phyloP scores from a whole-genome alignment of 2,888 invertebrate species.

The Torymus auratus region DNA sequence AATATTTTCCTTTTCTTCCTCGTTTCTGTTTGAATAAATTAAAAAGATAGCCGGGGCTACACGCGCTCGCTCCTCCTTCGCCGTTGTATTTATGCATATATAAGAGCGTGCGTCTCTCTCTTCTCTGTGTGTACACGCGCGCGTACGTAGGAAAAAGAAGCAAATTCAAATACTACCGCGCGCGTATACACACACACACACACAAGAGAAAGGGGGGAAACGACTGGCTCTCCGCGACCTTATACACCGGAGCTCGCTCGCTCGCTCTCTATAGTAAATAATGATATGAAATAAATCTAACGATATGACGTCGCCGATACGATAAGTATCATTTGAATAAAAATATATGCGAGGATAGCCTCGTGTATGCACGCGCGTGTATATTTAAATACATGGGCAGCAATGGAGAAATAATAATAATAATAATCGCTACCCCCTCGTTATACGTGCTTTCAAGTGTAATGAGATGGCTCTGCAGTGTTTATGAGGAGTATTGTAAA shows the following conservation, averaged over 20 bases:
- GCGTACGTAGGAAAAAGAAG: slow-evolving; percentile 38
- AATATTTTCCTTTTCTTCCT: slow-evolving; percentile 49
- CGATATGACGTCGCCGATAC: slow-evolving; percentile 49
- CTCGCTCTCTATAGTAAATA: slow-evolving; percentile 40
- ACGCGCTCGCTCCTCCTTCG: slow-evolving; percentile 10
- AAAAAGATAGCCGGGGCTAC: slow-evolving; percentile 50
- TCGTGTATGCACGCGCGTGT: not conserved
- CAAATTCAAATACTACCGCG: slow-evolving; percentile 50
- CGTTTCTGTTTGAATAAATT: slow-evolving; percentile 54
- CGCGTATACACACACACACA: too few species aligned
- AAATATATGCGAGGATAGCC: slow-evolving; percentile 26
- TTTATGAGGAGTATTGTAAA: slow-evolving; percentile 40
- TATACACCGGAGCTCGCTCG: slow-evolving; percentile 10
- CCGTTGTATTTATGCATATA: slow-evolving; percentile 49
- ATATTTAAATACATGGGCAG: not conserved
- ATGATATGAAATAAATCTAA: slow-evolving; percentile 57
- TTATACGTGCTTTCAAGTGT: slow-evolving; percentile 33
- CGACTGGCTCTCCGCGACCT: not conserved
- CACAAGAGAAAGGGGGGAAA: too few species aligned
- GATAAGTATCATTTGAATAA: slow-evolving; percentile 52
- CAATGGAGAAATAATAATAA: slow-evolving; percentile 46
- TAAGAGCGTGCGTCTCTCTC: not conserved
- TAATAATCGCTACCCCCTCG: slow-evolving; percentile 42
- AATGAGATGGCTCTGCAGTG: slow-evolving; percentile 44
- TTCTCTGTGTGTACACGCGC: not conserved